Conservation (phyloP, 2,797 vertebrate genomes). For the Neoniphon sammara region DNA sequence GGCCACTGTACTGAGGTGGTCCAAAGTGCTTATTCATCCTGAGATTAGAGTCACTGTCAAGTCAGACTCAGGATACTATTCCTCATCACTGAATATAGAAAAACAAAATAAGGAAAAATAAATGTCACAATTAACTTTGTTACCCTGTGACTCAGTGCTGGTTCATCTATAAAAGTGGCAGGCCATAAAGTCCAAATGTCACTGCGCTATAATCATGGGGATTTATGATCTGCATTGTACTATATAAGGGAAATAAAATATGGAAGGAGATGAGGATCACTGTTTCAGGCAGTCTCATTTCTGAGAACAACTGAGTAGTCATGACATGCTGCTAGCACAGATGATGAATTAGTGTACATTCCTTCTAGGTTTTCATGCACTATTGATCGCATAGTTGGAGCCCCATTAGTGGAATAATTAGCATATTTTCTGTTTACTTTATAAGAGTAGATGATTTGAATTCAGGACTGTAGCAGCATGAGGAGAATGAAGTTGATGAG, state of each 20-base stretch:
- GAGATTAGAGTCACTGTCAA: neutral
- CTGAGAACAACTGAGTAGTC: neutral
- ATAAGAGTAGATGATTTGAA: too few relatives aligned
- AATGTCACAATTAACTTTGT: conserved; percentile 34
- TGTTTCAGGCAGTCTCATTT: conserved; percentile 19
- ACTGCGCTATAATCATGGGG: conserved; percentile 35
- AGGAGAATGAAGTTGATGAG: conserved; percentile 4
- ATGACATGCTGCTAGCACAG: conserved; percentile 9
- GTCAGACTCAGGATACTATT: neutral
- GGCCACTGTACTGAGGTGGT: neutral
- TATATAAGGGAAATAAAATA: conserved; percentile 26
- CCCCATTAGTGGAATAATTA: conserved; percentile 23
- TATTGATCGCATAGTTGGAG: conserved; percentile 1
- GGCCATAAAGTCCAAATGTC: conserved; percentile 18
- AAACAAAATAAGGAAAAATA: neutral
- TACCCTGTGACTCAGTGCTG: conserved; percentile 37
- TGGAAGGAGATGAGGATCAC: conserved; percentile 12
- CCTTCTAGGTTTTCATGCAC: conserved; percentile 21
- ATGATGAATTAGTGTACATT: conserved; percentile 20
- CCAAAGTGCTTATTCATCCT: neutral
- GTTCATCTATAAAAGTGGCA: conserved; percentile 47
- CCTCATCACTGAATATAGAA: conserved; percentile 20
- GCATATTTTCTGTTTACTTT: conserved; percentile 1
- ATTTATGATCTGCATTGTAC: conserved; percentile 46
- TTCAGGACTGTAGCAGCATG: neutral